Evolutionary conservation across 2,113 vertebrate genomes (phyloP).

Genomic region (Corythornis cristatus): DNA sequence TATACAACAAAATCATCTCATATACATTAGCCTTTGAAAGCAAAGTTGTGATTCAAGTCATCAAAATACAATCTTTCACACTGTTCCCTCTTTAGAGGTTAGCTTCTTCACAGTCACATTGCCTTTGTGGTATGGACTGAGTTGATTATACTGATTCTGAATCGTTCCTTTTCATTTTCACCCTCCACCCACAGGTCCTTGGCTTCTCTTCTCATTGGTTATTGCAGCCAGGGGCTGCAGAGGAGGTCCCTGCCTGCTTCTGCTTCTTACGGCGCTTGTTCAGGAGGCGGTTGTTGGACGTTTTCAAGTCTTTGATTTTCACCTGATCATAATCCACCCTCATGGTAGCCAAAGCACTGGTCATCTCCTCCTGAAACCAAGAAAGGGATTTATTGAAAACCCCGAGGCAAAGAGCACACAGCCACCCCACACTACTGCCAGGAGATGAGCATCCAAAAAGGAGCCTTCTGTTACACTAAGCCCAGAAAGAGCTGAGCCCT

Average conservation of each 20-base stretch:
- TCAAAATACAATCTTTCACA: background rate
- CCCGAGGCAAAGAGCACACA: background rate
- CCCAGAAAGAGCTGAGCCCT: background rate
- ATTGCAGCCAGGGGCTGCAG: conserved; percentile 80
- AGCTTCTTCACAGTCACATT: background rate
- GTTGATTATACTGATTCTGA: background rate
- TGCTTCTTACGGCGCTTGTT: conserved; percentile 94
- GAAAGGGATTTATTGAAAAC: background rate
- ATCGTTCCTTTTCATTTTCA: background rate
- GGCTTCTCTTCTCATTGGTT: conserved; percentile 75
- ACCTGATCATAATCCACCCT: conserved; percentile 97
- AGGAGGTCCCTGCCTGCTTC: conserved; percentile 80
- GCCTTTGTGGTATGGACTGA: background rate
- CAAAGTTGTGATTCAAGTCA: conserved; percentile 24
- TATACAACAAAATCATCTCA: background rate
- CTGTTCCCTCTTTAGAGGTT: background rate
- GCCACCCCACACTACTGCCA: background rate
- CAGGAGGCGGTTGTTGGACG: conserved; percentile 93
- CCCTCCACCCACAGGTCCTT: conserved; percentile 11
- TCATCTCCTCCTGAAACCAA: conserved; percentile 93
- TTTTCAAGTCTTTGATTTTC: conserved; percentile 96
- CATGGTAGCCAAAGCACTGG: conserved; percentile 97
- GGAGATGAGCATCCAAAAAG: background rate
- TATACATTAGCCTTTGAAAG: background rate
- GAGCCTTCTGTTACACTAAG: background rate